Percentiles rank a stretch among this genome's conserved stretches.
Evolutionary conservation across 2,797 vertebrate species (phyloP).

Genomic region (Sebastes glaucus): DNA sequence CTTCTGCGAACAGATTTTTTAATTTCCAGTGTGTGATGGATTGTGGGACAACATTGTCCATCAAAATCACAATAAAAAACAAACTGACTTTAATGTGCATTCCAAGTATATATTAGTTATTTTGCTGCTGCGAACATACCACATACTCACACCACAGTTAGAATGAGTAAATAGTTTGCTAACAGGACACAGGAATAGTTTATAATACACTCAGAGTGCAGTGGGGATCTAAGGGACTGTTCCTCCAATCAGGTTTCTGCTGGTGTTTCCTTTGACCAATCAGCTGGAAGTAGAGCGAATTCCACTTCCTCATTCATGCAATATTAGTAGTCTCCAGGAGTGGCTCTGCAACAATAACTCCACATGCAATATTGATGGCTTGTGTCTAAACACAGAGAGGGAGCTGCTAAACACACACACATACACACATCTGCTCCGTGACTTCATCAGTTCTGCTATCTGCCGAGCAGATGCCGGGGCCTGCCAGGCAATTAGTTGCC

Average conservation of each 20-base stretch:
- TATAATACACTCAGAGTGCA: conserved; percentile 17
- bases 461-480: conserved; percentile 81
- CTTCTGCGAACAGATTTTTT: neutral
- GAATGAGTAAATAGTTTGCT: neutral
- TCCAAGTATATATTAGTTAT: neutral
- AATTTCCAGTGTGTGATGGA: neutral
- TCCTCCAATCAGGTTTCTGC: conserved; percentile 53
- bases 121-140: neutral
- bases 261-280: conserved; percentile 57
- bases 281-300: conserved; percentile 13
- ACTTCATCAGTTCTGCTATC: conserved; percentile 79
- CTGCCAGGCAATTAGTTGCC: conserved; percentile 84
- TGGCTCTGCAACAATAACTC: conserved; percentile 67
- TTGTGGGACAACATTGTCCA: neutral
- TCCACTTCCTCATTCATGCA: conserved; percentile 68
- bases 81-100: neutral
- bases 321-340: conserved; percentile 61
- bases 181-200: neutral
- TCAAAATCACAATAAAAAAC: neutral
- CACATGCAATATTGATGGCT: conserved; percentile 73
- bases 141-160: neutral
- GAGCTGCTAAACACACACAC: conserved; percentile 49
- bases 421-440: conserved; percentile 80
- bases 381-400: conserved; percentile 61
- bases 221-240: neutral